Evolutionary conservation across 2,113 vertebrate species (phyloP).

Genomic region (Varanus komodoensis): DNA sequence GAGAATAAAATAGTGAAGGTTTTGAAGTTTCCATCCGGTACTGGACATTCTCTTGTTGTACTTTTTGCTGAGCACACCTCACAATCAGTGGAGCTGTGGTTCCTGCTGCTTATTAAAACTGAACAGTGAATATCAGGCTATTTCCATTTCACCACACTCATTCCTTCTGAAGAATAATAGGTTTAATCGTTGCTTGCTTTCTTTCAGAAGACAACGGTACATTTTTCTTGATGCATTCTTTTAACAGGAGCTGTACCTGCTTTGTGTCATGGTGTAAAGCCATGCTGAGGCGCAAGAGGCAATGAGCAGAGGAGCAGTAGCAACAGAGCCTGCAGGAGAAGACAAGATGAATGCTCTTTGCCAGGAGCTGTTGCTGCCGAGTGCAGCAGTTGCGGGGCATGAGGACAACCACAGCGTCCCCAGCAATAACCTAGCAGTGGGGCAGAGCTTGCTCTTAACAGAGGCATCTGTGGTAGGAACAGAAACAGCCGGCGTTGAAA

Average conservation of each 20-base stretch:
- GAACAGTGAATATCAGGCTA: neutral
- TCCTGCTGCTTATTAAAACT: no score
- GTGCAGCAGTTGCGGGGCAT: slow-evolving; percentile 53
- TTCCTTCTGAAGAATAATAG: neutral
- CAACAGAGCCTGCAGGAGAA: slow-evolving; percentile 46
- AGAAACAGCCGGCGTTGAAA: slow-evolving; percentile 70
- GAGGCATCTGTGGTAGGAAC: slow-evolving; percentile 63
- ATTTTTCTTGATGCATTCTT: neutral
- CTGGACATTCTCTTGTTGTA: neutral
- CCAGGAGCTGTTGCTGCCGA: slow-evolving; percentile 71
- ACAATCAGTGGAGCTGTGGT: no score
- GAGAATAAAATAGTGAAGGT: neutral
- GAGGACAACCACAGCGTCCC: slow-evolving; percentile 42
- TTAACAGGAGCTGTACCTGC: neutral
- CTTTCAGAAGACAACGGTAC: neutral
- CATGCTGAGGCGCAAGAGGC: neutral
- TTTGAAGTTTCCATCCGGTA: neutral
- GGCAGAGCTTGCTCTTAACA: slow-evolving; percentile 71
- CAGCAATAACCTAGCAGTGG: slow-evolving; percentile 34
- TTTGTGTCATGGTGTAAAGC: neutral
- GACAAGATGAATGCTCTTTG: slow-evolving; percentile 76
- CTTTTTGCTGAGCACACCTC: neutral
- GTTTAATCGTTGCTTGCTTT: neutral
- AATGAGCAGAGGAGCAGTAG: slow-evolving; percentile 60
- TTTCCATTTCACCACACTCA: neutral